A percentile compares a stretch with the other conserved stretches of the same genome.
These are phyloP conservation scores for Drymodes brunneopygia DNA, from an alignment of 2,113 vertebrate species.

Conservation along the genomic window DNA sequence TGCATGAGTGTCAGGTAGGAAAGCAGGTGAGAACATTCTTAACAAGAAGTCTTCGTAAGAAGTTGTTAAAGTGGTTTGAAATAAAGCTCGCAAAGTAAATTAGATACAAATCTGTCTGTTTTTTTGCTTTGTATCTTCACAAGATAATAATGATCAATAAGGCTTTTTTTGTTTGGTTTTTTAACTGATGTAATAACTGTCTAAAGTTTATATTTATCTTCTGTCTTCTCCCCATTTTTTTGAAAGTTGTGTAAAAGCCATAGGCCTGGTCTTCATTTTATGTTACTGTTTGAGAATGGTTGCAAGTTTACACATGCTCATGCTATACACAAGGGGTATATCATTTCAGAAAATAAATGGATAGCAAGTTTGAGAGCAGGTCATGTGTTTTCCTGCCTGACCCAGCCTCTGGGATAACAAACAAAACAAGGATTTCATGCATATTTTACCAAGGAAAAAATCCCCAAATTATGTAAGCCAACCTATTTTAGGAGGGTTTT, in stretches of 20 bases:
- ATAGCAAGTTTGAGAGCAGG: not conserved
- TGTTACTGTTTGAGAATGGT: not conserved
- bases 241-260: not conserved
- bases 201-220: not conserved
- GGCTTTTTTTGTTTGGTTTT: accelerated
- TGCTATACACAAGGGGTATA: not conserved
- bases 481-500: not conserved
- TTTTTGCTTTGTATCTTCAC: not conserved
- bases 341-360: not conserved
- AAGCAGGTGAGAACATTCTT: conserved; percentile 29
- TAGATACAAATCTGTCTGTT: not conserved
- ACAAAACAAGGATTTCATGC: not conserved
- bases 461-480: not conserved
- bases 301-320: not conserved
- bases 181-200: not conserved
- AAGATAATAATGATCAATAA: not conserved
- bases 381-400: not conserved
- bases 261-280: not conserved
- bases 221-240: not conserved
- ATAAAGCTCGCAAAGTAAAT: conserved; percentile 63
- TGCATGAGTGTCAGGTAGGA: not conserved
- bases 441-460: not conserved
- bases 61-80: conserved; percentile 60
- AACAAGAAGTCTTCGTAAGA: not conserved
- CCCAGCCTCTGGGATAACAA: not conserved